Evolutionary conservation across 2,888 invertebrate genomes (phyloP).

Genomic region (Ectemnius continuus): DNA sequence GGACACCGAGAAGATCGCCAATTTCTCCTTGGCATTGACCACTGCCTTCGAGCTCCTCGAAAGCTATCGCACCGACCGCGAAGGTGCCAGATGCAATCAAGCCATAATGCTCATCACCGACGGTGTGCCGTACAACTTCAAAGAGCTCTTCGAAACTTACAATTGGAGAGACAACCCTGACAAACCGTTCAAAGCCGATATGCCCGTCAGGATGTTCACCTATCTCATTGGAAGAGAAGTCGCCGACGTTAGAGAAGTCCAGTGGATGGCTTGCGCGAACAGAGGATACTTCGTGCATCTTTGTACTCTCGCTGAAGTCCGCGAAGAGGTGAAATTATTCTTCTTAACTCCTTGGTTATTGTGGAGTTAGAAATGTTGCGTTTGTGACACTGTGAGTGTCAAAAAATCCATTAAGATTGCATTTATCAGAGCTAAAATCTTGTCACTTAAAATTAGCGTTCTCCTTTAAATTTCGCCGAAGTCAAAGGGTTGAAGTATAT

Average conservation of each 20-base stretch:
- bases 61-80: conserved; percentile 81
- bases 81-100: conserved; percentile 88
- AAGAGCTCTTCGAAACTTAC: conserved; percentile 93
- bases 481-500: conserved; percentile 95
- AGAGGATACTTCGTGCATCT: conserved; percentile 98
- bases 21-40: conserved; percentile 93
- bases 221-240: conserved; percentile 95
- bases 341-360: too few species aligned
- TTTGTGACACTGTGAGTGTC: too few species aligned
- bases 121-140: conserved; percentile 96
- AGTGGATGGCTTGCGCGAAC: conserved; percentile 99
- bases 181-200: conserved; percentile 76
- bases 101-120: conserved; percentile 99
- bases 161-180: conserved; percentile 88
- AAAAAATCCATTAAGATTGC: too few species aligned
- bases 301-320: conserved; percentile 97
- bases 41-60: conserved; percentile 93
- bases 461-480: too few species aligned
- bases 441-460: too few species aligned
- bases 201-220: conserved; percentile 97
- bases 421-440: too few species aligned
- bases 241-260: conserved; percentile 94
- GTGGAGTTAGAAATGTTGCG: too few species aligned
- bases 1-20: conserved; percentile 93
- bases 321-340: conserved; percentile 87